Conservation (phyloP, 1,140 invertebrate genomes). For the Glomeris maerens region DNA sequence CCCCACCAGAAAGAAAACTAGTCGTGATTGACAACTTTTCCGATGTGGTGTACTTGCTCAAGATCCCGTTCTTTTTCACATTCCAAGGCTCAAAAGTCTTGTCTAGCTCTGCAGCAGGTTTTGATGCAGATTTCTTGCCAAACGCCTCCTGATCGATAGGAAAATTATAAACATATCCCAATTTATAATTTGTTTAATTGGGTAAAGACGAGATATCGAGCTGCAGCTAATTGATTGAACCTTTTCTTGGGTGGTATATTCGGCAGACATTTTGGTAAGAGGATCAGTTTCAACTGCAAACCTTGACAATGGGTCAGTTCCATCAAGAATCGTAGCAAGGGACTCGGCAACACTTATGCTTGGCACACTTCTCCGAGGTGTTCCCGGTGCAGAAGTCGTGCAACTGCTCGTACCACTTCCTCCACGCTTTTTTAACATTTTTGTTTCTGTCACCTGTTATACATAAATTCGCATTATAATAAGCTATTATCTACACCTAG, state of each 20-base stretch:
- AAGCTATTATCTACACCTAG: background rate
- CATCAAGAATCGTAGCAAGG: slow-evolving; percentile 45
- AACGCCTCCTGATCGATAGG: background rate
- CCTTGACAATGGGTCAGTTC: slow-evolving; percentile 55
- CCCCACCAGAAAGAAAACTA: slow-evolving; percentile 63
- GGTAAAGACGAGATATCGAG: background rate
- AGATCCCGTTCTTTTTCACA: slow-evolving; percentile 49
- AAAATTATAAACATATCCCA: background rate
- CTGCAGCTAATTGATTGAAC: background rate
- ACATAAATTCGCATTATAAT: slow-evolving; percentile 4
- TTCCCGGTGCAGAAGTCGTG: slow-evolving; percentile 32
- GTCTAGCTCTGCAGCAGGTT: slow-evolving; percentile 16
- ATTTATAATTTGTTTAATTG: background rate
- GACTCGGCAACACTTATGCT: slow-evolving; percentile 37
- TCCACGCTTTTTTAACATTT: slow-evolving; percentile 32
- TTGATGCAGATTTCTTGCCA: background rate
- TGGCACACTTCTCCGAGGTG: slow-evolving; percentile 21
- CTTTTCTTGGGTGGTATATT: slow-evolving; percentile 11
- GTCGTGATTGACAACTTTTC: slow-evolving; percentile 79
- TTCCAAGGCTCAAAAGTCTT: slow-evolving; percentile 59
- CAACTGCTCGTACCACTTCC: slow-evolving; percentile 30
- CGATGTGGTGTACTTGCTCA: slow-evolving; percentile 78
- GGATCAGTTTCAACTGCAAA: slow-evolving; percentile 44
- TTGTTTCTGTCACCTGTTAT: slow-evolving; percentile 34
- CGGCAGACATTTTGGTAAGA: slow-evolving; percentile 24